Percentiles rank a stretch among this genome's conserved stretches.
Evolutionary conservation across 2,888 invertebrate species (phyloP).

Genomic region (Amiota communis): DNA sequence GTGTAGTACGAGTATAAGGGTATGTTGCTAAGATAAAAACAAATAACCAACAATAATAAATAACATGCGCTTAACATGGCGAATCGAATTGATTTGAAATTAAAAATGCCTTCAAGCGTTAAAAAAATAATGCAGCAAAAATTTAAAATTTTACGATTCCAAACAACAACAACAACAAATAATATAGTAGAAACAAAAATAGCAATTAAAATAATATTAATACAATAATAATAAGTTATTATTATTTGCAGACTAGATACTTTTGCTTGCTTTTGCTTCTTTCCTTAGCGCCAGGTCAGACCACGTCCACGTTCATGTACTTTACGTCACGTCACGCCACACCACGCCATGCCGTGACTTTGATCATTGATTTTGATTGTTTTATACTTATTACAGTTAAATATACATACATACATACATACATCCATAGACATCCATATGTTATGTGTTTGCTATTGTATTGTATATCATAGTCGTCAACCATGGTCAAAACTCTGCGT

Average conservation of each 20-base stretch:
- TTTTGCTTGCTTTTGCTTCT: no score
- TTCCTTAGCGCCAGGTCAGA: no score
- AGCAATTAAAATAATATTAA: conserved; percentile 46
- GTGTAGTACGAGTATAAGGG: not conserved
- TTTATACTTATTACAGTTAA: not conserved
- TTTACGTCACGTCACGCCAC: not conserved
- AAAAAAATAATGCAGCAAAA: conserved; percentile 42
- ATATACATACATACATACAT: no score
- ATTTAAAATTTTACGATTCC: not conserved
- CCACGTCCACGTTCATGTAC: no score
- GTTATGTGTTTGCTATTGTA: not conserved
- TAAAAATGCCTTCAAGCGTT: conserved; percentile 42
- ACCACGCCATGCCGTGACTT: conserved; percentile 2
- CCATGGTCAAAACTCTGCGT: no score
- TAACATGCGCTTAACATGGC: not conserved
- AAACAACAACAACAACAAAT: conserved; percentile 32
- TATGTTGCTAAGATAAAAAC: not conserved
- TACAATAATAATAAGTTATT: no score
- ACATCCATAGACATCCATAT: not conserved
- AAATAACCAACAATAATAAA: conserved; percentile 5
- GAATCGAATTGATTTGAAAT: conserved; percentile 17
- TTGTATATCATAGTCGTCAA: no score
- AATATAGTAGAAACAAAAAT: conserved; percentile 18
- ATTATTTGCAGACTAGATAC: not conserved
- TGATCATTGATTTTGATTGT: conserved; percentile 16